These are phyloP conservation scores for Cephalopterus ornatus DNA, from an alignment of 2,113 vertebrate genomes.

Conservation along the genomic window DNA sequence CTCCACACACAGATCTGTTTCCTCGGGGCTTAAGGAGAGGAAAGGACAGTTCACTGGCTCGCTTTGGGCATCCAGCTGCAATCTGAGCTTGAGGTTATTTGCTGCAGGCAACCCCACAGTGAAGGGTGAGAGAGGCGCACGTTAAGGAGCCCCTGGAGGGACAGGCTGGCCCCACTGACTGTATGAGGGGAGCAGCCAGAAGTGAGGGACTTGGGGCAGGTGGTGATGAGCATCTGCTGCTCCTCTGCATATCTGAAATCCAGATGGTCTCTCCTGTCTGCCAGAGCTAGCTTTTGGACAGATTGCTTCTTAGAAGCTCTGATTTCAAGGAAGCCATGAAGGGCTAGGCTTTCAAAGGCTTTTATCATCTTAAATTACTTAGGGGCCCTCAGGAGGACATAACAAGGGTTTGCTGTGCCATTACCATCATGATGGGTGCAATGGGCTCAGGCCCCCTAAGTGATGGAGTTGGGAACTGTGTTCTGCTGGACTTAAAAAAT, in stretches of 20 bases:
- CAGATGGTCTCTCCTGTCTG: not conserved
- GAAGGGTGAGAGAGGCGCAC: rapidly evolving
- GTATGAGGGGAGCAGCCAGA: not conserved
- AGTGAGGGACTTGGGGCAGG: not conserved
- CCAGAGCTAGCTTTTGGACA: not conserved
- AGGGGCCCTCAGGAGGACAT: not conserved
- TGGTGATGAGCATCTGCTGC: not conserved
- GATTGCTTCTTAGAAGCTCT: not conserved
- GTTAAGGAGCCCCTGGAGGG: not conserved
- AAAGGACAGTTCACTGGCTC: not conserved
- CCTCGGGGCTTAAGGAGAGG: not conserved
- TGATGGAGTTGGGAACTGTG: not conserved
- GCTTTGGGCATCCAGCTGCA: not conserved
- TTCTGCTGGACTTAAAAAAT: not conserved
- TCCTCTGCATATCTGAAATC: not conserved
- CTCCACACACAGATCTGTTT: rapidly evolving
- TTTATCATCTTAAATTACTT: not conserved
- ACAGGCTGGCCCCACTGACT: not conserved
- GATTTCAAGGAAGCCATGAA: not conserved
- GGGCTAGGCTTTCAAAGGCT: not conserved
- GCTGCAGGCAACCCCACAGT: not conserved
- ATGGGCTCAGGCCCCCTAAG: not conserved
- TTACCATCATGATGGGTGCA: rapidly evolving
- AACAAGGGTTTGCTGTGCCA: not conserved
- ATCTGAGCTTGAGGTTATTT: not conserved